Evolutionary conservation across 1,140 invertebrate species (phyloP), one percentile per base, ranked within the genome.

Genomic region (Diachasmimorpha longicaudata): DNA sequence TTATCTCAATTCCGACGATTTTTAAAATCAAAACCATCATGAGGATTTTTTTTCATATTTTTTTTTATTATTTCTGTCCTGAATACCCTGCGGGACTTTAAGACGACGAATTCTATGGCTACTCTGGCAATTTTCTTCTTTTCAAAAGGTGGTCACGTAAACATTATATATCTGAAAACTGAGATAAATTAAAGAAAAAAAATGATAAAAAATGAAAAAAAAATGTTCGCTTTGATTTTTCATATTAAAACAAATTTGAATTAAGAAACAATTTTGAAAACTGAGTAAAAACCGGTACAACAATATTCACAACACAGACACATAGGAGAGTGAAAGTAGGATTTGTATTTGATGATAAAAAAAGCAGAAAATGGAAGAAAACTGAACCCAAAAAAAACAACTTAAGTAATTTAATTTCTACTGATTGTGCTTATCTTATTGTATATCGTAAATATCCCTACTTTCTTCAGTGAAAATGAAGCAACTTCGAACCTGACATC

Each of bases 311-410:
- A 78, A 78, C 78, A 78, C 79, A 81, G 82, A 82, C 77, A 58
- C 80, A 84, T 85, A 86, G 84, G 84, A 84, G 84, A 87, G 84
- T 88, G 87, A 87, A 88, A 88, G 87, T 89, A 89, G 87, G 86
- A 88, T 88, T 89, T 88, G 81, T 88, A 89, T 87, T 87, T 87
- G 78, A 87, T 86, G 14, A 63, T 63, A 11, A 63, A 58, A 63
- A 63, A 63, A 63, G 1, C n/a, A 16, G 48, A 19, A 52, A 19
- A 52, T 52, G 6, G 48, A 52, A 52, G 48, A 52, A 19, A 52
- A 52, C 39, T 42, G 13, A 63, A 63, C 19, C 14, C 21, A 63
- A 25, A 23, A 63, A 63, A 23, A 63, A 39, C 25, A 68, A 68
- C 36, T 85, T 85, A 81, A 84, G 87, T 87, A 88, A 82, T 87